Percentiles rank a stretch among this genome's conserved stretches.
Evolutionary conservation across 1,140 invertebrate species (phyloP).

Genomic region (Oreohelix idahoensis): DNA sequence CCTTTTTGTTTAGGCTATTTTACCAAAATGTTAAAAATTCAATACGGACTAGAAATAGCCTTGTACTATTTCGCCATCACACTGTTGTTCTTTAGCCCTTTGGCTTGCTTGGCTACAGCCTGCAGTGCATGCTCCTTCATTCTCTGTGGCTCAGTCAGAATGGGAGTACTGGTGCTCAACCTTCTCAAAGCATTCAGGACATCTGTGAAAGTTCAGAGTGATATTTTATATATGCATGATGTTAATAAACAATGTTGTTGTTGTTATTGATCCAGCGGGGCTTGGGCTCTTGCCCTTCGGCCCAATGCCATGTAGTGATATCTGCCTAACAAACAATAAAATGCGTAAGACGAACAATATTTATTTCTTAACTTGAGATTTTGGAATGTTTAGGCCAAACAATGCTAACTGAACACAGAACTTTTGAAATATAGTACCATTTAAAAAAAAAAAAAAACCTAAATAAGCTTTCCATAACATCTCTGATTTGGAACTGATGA

Average conservation of each 20-base stretch:
- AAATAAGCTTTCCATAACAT: too few species aligned
- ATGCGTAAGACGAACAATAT: background rate
- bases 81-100: background rate
- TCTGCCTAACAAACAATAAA: background rate
- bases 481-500: too few species aligned
- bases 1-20: background rate
- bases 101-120: slow-evolving; percentile 58
- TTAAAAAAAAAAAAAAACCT: too few species aligned
- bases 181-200: slow-evolving; percentile 92
- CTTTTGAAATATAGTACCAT: too few species aligned
- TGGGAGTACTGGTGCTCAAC: slow-evolving; percentile 93
- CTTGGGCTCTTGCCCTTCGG: too few species aligned
- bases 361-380: background rate
- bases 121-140: slow-evolving; percentile 81
- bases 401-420: too few species aligned
- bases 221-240: background rate
- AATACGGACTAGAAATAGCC: background rate
- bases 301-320: too few species aligned
- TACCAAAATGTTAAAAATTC: background rate
- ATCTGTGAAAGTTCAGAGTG: slow-evolving; percentile 76
- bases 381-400: too few species aligned
- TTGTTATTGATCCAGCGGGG: too few species aligned
- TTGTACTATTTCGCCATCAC: slow-evolving; percentile 14
- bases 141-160: slow-evolving; percentile 88
- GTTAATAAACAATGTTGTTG: background rate